Evolutionary conservation across 2,113 vertebrate species (phyloP).

Genomic region (Rhea americana): DNA sequence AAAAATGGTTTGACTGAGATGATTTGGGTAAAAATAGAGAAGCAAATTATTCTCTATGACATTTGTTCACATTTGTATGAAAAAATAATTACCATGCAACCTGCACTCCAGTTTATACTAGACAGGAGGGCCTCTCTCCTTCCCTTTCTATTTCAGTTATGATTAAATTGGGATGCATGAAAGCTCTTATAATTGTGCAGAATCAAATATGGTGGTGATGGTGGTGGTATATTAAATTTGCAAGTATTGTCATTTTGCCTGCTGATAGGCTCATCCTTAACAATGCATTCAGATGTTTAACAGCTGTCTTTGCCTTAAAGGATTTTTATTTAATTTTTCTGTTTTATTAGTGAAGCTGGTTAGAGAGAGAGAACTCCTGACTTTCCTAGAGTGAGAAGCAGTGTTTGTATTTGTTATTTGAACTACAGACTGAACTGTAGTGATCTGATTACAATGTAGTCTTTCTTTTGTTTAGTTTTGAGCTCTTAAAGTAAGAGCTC

Average conservation of each 20-base stretch:
- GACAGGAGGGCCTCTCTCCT: background rate
- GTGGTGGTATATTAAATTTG: background rate
- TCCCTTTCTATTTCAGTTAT: background rate
- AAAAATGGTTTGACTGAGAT: background rate
- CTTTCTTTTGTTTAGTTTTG: background rate
- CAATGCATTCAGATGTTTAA: background rate
- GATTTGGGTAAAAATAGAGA: background rate
- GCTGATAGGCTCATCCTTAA: background rate
- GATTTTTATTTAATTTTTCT: background rate
- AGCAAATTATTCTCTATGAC: background rate
- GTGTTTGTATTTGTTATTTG: background rate
- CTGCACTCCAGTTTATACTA: background rate
- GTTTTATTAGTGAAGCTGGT: background rate
- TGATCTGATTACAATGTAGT: background rate
- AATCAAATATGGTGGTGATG: background rate
- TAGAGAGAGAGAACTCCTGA: background rate
- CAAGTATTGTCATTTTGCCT: background rate
- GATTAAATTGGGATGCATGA: background rate
- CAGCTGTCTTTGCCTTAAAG: background rate
- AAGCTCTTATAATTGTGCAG: background rate
- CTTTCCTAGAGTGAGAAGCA: background rate
- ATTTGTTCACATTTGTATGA: background rate
- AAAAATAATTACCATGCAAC: background rate
- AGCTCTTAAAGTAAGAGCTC: background rate
- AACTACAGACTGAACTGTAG: background rate